Evolutionary conservation across 2,888 invertebrate species (phyloP), one percentile per base, ranked within the genome.

Genomic region (Agrochola circellaris): DNA sequence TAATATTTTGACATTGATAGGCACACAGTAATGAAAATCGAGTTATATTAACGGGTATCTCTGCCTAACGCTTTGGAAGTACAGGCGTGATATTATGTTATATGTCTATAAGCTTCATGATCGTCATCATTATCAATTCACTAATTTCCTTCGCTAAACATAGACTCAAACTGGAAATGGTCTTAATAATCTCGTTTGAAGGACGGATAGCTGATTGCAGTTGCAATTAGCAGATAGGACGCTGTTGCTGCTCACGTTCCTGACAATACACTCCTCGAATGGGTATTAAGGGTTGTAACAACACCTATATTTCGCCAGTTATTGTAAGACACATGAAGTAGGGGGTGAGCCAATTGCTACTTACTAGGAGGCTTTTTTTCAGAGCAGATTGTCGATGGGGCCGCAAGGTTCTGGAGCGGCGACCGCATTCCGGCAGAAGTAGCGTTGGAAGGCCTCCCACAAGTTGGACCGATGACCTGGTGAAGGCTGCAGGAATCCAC

Each of bases 131-230:
- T 42, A 76, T 30, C 17, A 61, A 30, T 61, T n/a, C 38, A 30
- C 26, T 30, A 60, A 30, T 30, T 20, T 75, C 17, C 15, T 3
- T 51, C 17, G 13, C n/a, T 13, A 3, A 56, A 6, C 20, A 9
- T 51, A 8, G 2, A 30, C 51, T 77, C 20, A 42, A 77, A 64
- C 77, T 77, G 51, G 13, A 64, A 62, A 64, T 64, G 11, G 7
- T 42, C 15, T 42, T 30, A 6, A 51, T 75, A 61, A 62, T 30
- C 77, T 51, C 1, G n/a, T 65, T 66, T 75, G 42, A 34, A 77
- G 51, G 66, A 34, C 20, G 20, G 30, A n/a, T n/a, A 5, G 65
- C 30, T 65, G 51, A 77, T 65, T 65, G 77, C 66, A 65, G 11
- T 65, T 77, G 42, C 66, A 77, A 75, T 75, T 34, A 75, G 42